A percentile compares a stretch with the other conserved stretches of the same genome.
phyloP scores from a whole-genome alignment of 2,888 invertebrate genomes.

The Ectropis crepuscularia region DNA sequence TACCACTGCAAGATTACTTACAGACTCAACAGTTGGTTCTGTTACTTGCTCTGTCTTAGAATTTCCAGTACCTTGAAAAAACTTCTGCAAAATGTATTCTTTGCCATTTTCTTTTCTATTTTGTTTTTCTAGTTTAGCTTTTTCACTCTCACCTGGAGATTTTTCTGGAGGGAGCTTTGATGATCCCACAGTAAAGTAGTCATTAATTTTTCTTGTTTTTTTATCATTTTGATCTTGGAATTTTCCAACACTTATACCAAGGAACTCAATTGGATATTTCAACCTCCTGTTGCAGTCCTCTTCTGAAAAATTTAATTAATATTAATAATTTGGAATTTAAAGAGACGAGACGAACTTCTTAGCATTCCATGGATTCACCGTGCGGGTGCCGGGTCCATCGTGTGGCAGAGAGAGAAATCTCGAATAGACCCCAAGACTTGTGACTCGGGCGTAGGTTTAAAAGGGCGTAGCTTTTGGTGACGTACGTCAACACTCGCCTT shows the following conservation, averaged over 20 bases:
- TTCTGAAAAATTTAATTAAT: conserved; percentile 55
- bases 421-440: no score
- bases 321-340: no score
- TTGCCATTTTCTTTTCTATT: conserved; percentile 51
- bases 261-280: conserved; percentile 86
- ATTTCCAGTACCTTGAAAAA: conserved; percentile 41
- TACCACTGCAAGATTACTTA: conserved; percentile 34
- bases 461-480: no score
- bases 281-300: conserved; percentile 66
- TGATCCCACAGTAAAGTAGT: conserved; percentile 82
- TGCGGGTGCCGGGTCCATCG: no score
- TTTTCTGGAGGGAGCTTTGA: conserved; percentile 54
- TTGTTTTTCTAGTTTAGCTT: conserved; percentile 40
- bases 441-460: no score
- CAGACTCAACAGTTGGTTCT: conserved; percentile 8
- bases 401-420: no score
- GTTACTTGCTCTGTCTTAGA: conserved; percentile 19
- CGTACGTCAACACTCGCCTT: no score
- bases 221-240: conserved; percentile 87
- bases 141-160: conserved; percentile 42
- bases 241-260: conserved; percentile 92
- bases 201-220: conserved; percentile 83
- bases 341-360: no score
- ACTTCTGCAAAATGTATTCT: conserved; percentile 58
- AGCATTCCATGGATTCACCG: no score